A percentile compares a stretch with the other conserved stretches of the same genome.
Conservation (phyloP, 2,113 vertebrate species). For the Eira barbara region DNA sequence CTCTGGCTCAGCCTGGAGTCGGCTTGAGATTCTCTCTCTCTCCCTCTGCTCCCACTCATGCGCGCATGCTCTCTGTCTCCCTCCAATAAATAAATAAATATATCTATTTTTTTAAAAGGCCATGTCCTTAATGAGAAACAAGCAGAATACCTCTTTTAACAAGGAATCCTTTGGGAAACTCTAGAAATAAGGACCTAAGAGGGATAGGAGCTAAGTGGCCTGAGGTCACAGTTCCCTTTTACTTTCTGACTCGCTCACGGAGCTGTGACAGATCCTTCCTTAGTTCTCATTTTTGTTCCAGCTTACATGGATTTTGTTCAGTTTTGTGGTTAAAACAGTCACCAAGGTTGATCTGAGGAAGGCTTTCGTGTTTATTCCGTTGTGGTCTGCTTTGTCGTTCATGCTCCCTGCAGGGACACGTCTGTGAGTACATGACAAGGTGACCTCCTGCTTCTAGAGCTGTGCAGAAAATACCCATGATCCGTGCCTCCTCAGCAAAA, state of each 20-base stretch:
- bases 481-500: background rate
- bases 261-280: rapidly evolving
- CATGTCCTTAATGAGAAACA: background rate
- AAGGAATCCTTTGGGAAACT: background rate
- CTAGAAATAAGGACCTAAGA: background rate
- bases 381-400: background rate
- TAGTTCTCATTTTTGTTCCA: background rate
- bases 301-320: background rate
- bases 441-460: background rate
- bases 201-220: too few relatives aligned
- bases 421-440: rapidly evolving
- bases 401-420: background rate
- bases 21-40: background rate
- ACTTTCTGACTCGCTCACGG: background rate
- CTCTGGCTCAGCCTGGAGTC: background rate
- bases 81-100: background rate
- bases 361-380: background rate
- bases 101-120: too few relatives aligned
- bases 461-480: background rate
- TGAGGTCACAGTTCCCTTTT: background rate
- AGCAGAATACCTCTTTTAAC: background rate
- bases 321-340: background rate
- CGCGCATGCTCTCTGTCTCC: rapidly evolving
- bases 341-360: background rate
- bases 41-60: background rate